A percentile compares a stretch with the other conserved stretches of the same genome.
Evolutionary conservation across 2,797 vertebrate species (phyloP).

Genomic region (Tadarida brasiliensis): DNA sequence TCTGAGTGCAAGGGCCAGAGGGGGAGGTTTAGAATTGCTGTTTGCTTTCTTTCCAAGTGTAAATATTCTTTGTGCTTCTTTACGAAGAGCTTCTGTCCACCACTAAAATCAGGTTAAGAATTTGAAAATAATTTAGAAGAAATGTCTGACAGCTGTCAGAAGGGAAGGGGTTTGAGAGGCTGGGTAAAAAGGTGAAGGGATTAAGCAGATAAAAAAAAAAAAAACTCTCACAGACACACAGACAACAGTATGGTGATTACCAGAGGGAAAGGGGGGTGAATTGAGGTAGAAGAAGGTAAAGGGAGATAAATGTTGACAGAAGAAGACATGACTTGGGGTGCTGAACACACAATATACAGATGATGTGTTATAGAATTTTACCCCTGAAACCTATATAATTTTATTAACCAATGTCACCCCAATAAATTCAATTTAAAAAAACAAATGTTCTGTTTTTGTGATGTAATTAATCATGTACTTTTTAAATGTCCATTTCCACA

Average conservation of each 20-base stretch:
- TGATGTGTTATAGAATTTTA: neutral
- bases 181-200: neutral
- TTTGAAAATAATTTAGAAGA: constrained; percentile 52
- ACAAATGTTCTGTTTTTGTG: constrained; percentile 5
- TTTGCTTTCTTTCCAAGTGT: neutral
- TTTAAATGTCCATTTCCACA: neutral
- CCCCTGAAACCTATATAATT: neutral
- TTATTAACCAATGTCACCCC: neutral
- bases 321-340: neutral
- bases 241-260: neutral
- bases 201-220: neutral
- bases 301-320: neutral
- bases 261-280: neutral
- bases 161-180: neutral
- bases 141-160: neutral
- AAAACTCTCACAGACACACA: neutral
- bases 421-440: neutral
- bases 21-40: neutral
- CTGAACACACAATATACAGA: neutral
- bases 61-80: neutral
- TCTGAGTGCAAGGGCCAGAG: neutral
- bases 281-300: neutral
- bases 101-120: constrained; percentile 18
- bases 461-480: neutral
- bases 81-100: neutral